Conservation (phyloP, 2,888 invertebrate genomes). For the Tolmerus cingulatus region DNA sequence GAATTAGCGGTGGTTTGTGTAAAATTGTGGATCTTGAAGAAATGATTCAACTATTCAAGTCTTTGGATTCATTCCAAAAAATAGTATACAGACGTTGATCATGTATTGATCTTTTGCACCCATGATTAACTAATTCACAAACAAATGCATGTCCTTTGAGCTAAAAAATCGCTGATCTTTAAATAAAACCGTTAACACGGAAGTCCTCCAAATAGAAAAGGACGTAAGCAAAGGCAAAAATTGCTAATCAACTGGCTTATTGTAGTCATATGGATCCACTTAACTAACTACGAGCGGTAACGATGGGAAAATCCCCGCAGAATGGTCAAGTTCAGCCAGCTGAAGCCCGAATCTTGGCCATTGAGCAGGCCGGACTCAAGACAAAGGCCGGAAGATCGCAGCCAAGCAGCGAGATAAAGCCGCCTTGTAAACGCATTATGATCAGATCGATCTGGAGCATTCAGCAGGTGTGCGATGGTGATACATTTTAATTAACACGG, state of each 20-base stretch:
- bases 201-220: background rate
- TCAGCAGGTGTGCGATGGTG: background rate
- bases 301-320: conserved; percentile 4
- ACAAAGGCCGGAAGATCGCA: background rate
- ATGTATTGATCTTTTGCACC: too few relatives aligned
- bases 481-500: conserved; percentile 32
- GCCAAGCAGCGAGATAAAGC: background rate
- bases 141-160: background rate
- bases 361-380: background rate
- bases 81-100: too few relatives aligned
- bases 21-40: too few relatives aligned
- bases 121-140: too few relatives aligned
- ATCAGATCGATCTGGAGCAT: conserved; percentile 4
- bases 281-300: background rate
- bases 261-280: background rate
- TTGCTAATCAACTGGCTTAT: background rate
- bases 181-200: background rate
- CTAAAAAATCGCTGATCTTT: background rate
- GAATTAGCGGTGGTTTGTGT: too few relatives aligned
- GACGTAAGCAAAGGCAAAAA: background rate
- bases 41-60: too few relatives aligned
- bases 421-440: background rate
- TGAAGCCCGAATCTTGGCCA: background rate
- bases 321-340: background rate
- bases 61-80: too few relatives aligned